Evolutionary conservation across 2,888 invertebrate species (phyloP), one percentile per base, ranked within the genome.

Genomic region (Morpho deidamia): DNA sequence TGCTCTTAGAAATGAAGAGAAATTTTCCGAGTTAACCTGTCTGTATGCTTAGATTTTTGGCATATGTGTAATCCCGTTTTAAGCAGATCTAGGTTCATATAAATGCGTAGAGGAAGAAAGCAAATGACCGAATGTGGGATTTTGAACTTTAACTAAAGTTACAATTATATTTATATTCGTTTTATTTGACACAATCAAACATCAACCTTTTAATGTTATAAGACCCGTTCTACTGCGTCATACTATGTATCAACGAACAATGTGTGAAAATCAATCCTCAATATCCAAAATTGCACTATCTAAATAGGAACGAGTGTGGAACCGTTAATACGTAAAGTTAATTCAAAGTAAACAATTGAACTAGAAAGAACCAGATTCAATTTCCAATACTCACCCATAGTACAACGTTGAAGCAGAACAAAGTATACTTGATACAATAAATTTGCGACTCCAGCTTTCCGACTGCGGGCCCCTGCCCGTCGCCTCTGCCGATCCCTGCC

Each of bases 321-420:
- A 45, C 41, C 46, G 55, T 58, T 55, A 61, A 59, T 58, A 62
- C 56, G 54, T 53, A 56, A 59, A 60, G 60, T 66, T 64, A 62
- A 65, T 64, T 65, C 54, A 60, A 69, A 66, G 64, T 59, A 66
- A 70, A 64, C 61, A 64, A 54, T 58, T 12, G 47, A 54, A 51
- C n/a, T 49, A 45, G 42, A 49, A 34, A 40, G 47, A 51, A 45
- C 42, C 11, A 46, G 10, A n/a, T 41, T 23, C 58, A 52, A 48
- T 53, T 51, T 40, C 50, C 44, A 45, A 53, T 45, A 92, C 94
- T 92, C 77, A 95, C 95, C 95, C 95, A 95, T 69, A 94, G 83
- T 49, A 96, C 91, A 49, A 95, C 92, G 76, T 96, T 96, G 80
- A 95, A 93, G 72, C 95, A 95, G 70, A 96, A 94, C 61, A 96